These are phyloP conservation scores for Carlito syrichta DNA, from an alignment of 2,113 vertebrate species.

Conservation along the genomic window DNA sequence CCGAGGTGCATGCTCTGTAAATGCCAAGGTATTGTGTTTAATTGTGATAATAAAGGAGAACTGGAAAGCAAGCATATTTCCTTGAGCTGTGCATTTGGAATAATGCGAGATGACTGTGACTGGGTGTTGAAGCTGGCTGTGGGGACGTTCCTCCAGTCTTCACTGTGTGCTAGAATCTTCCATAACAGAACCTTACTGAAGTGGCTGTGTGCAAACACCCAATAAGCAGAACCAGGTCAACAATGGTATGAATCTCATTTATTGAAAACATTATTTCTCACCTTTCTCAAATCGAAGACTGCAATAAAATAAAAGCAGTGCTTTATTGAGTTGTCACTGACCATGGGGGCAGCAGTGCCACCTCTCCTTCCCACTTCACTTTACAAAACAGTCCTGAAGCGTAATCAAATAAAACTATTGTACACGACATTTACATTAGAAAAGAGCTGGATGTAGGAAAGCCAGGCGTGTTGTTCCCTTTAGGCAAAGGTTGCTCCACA, in stretches of 20 bases:
- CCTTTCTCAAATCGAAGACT: slow-evolving; percentile 77
- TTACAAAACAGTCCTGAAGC: slow-evolving; percentile 84
- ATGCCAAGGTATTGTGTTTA: neutral
- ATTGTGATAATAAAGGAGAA: neutral
- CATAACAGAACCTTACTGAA: no score
- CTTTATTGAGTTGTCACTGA: slow-evolving; percentile 77
- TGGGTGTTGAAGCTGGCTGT: fast-evolving
- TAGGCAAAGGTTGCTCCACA: slow-evolving; percentile 96
- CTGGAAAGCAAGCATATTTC: neutral
- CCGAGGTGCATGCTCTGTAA: neutral
- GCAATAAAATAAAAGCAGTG: slow-evolving; percentile 82
- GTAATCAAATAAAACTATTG: slow-evolving; percentile 81
- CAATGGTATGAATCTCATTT: slow-evolving; percentile 63
- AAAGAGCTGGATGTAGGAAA: slow-evolving; percentile 79
- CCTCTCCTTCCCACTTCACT: slow-evolving; percentile 67
- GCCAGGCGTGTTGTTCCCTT: slow-evolving; percentile 79
- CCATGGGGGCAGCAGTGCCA: slow-evolving; percentile 66
- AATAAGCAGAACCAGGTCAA: neutral
- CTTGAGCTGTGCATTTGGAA: neutral
- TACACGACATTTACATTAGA: slow-evolving; percentile 88
- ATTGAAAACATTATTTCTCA: slow-evolving; percentile 76
- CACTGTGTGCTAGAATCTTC: neutral
- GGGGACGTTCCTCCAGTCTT: neutral
- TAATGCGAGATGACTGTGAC: no score
- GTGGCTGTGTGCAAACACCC: neutral